phyloP scores from a whole-genome alignment of 1,140 invertebrate species.

The Globodera ellingtonae region DNA sequence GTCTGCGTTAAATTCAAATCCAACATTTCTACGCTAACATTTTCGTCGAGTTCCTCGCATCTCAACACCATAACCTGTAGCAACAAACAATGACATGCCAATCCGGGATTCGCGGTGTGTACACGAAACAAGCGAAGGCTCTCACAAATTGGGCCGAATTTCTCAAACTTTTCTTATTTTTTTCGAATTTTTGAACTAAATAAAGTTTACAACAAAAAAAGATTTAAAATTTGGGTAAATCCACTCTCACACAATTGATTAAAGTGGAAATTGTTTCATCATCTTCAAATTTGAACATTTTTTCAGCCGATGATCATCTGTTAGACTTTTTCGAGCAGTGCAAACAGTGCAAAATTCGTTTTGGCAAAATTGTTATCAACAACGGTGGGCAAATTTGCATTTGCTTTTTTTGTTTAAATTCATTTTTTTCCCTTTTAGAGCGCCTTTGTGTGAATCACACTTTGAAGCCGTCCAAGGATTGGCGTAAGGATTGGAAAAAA shows the following conservation, averaged over 20 bases:
- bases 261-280: background rate
- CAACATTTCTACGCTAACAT: background rate
- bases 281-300: slow-evolving; percentile 33
- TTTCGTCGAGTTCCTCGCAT: background rate
- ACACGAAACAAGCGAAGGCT: background rate
- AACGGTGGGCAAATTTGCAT: slow-evolving; percentile 51
- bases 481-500: slow-evolving; percentile 80
- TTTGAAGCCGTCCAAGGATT: slow-evolving; percentile 74
- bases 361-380: slow-evolving; percentile 63
- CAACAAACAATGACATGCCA: slow-evolving; percentile 59
- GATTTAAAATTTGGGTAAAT: no score
- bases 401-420: slow-evolving; percentile 8
- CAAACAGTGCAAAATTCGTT: slow-evolving; percentile 62
- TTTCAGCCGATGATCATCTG: slow-evolving; percentile 58
- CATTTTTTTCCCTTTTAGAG: slow-evolving; percentile 70
- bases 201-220: no score
- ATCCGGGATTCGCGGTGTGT: slow-evolving; percentile 64
- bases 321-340: slow-evolving; percentile 61
- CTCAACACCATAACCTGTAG: background rate
- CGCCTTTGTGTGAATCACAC: slow-evolving; percentile 75
- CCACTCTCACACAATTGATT: slow-evolving; percentile 12
- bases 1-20: background rate
- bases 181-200: no score
- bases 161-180: background rate
- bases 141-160: slow-evolving; percentile 15